Percentiles rank a stretch among this genome's conserved stretches.
Conservation (phyloP, 2,888 invertebrate genomes). For the Hirtodrosophila alboralis region DNA sequence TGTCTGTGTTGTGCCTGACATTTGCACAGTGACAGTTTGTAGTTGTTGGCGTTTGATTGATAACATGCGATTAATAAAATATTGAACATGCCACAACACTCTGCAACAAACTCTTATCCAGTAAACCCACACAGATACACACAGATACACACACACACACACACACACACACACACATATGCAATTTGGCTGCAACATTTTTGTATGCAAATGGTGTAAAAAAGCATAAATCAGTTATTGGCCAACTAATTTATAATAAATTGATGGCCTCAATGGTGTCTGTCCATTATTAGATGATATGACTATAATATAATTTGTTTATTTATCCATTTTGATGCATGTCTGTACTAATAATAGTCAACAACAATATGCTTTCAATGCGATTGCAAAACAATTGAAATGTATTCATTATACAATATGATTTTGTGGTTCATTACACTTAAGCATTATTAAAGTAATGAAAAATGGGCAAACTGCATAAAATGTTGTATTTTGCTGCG, state of each 20-base stretch:
- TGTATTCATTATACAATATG: conserved; percentile 8
- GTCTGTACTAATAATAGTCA: conserved; percentile 42
- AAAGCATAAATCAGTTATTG: conserved; percentile 72
- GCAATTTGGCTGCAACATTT: conserved; percentile 51
- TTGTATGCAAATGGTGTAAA: conserved; percentile 44
- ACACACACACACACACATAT: conserved; percentile 13
- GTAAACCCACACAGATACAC: conserved; percentile 13
- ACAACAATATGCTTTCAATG: conserved; percentile 54
- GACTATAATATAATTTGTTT: conserved; percentile 64
- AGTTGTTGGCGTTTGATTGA: conserved; percentile 74
- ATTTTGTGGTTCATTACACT: neutral
- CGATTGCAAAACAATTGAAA: conserved; percentile 24
- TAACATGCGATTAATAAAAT: conserved; percentile 80
- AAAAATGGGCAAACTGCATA: no score
- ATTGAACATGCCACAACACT: conserved; percentile 56
- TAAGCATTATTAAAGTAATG: no score
- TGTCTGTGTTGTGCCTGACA: conserved; percentile 30
- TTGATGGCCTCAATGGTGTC: conserved; percentile 50
- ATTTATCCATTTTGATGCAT: conserved; percentile 51
- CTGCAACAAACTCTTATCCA: conserved; percentile 4
- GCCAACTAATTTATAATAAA: conserved; percentile 68
- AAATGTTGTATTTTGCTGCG: no score
- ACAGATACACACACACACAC: conserved; percentile 17
- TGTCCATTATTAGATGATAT: conserved; percentile 50
- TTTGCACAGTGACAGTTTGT: conserved; percentile 50